Conservation (phyloP, 2,113 vertebrate genomes). For the Microtus pennsylvanicus region DNA sequence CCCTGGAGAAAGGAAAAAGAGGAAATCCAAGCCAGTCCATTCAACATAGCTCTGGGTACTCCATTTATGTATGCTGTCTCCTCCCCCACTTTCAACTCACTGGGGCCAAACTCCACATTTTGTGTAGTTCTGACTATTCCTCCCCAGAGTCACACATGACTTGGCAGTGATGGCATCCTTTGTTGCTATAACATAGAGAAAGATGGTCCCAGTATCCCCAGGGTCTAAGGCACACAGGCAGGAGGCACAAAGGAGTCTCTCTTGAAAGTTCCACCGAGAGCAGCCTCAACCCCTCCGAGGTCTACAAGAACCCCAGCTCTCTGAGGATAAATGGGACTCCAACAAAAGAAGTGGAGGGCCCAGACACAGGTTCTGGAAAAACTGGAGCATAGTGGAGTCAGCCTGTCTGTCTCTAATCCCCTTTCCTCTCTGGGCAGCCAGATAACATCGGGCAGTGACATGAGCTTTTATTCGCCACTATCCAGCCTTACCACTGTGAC, state of each 20-base stretch:
- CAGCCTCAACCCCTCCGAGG: constrained; percentile 7
- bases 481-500: background rate
- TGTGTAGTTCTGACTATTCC: background rate
- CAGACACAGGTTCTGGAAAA: background rate
- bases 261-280: background rate
- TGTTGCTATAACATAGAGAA: background rate
- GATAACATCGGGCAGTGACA: constrained; percentile 38
- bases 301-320: background rate
- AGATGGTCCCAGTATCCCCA: background rate
- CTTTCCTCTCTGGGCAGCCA: constrained; percentile 4
- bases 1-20: background rate
- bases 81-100: background rate
- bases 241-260: background rate
- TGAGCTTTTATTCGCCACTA: background rate
- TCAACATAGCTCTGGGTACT: background rate
- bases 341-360: background rate
- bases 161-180: background rate
- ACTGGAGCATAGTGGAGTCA: constrained; percentile 28
- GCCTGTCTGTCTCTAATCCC: constrained; percentile 58
- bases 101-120: background rate
- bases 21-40: background rate
- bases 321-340: background rate
- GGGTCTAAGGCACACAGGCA: background rate
- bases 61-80: background rate
- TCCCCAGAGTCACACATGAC: background rate